A percentile compares a stretch with the other conserved stretches of the same genome.
phyloP scores from a whole-genome alignment of 1,140 invertebrate genomes.

The Solenopsis fugax region DNA sequence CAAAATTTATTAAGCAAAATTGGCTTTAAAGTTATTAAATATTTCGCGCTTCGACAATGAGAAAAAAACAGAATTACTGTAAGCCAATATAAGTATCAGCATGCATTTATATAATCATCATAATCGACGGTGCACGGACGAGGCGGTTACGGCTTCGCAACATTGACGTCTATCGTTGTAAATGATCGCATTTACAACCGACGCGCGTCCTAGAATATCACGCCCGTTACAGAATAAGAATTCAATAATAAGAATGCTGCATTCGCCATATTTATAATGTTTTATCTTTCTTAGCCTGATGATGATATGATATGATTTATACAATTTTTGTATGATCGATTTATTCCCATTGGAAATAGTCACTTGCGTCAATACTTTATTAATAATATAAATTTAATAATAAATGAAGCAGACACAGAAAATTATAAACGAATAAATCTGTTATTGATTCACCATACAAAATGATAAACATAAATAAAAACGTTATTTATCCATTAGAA shows the following conservation, averaged over 20 bases:
- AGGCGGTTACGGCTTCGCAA: constrained; percentile 52
- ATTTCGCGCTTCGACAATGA: not conserved
- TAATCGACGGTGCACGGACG: constrained; percentile 33
- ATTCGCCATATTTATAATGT: not conserved
- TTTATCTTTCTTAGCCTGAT: constrained; percentile 26
- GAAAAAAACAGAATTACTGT: constrained; percentile 24
- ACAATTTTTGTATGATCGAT: not conserved
- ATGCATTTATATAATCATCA: constrained; percentile 47
- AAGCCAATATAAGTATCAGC: constrained; percentile 49
- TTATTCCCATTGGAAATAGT: not conserved
- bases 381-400: not conserved
- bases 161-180: constrained; percentile 56
- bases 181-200: constrained; percentile 58
- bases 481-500: not conserved
- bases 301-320: not conserved
- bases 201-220: constrained; percentile 52
- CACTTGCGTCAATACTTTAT: not conserved
- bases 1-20: constrained; percentile 5
- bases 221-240: constrained; percentile 52
- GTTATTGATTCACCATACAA: not conserved
- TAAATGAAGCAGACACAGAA: not conserved
- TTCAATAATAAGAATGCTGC: constrained; percentile 34
- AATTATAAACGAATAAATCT: not conserved
- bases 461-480: not conserved
- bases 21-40: not conserved